These are phyloP conservation scores for Idaea dimidiata DNA, from an alignment of 2,888 invertebrate genomes.

Conservation along the genomic window DNA sequence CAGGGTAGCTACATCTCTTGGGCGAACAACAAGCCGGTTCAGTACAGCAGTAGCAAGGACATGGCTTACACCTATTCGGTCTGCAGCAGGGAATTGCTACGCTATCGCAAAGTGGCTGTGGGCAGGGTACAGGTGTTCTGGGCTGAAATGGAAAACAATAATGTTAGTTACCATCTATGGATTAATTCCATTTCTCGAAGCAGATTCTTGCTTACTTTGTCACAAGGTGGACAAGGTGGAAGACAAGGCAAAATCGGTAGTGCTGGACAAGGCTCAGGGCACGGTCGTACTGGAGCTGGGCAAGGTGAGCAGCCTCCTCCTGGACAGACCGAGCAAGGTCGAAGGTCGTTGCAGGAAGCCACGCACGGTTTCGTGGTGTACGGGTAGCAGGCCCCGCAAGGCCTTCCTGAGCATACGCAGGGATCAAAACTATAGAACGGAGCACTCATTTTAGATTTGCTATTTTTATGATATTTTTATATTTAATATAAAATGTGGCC, in stretches of 20 bases:
- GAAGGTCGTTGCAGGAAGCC: slow-evolving; percentile 55
- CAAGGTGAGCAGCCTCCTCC: slow-evolving; percentile 73
- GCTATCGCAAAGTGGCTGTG: slow-evolving; percentile 46
- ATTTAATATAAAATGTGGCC: slow-evolving; percentile 10
- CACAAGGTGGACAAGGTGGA: slow-evolving; percentile 67
- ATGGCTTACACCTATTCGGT: slow-evolving; percentile 77
- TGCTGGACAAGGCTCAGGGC: slow-evolving; percentile 56
- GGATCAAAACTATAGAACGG: slow-evolving; percentile 72
- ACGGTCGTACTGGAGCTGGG: slow-evolving; percentile 69
- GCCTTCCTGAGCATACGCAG: slow-evolving; percentile 60
- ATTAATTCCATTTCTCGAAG: slow-evolving; percentile 19
- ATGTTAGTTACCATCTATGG: neutral
- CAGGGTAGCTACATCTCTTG: slow-evolving; percentile 69
- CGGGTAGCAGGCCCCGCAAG: slow-evolving; percentile 70
- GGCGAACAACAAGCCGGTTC: slow-evolving; percentile 60
- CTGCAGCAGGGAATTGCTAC: slow-evolving; percentile 77
- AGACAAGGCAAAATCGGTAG: slow-evolving; percentile 59
- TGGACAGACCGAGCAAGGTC: slow-evolving; percentile 65
- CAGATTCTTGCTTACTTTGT: slow-evolving; percentile 47
- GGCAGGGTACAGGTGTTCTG: slow-evolving; percentile 43
- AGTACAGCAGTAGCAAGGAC: slow-evolving; percentile 77
- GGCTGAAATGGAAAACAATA: slow-evolving; percentile 43
- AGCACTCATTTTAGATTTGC: slow-evolving; percentile 62
- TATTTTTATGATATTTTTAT: slow-evolving; percentile 36
- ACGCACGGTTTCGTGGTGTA: slow-evolving; percentile 66